Percentiles rank a stretch among this genome's conserved stretches.
These are phyloP conservation scores for Chironomus tentans DNA, from an alignment of 2,888 invertebrate genomes.

Conservation along the genomic window DNA sequence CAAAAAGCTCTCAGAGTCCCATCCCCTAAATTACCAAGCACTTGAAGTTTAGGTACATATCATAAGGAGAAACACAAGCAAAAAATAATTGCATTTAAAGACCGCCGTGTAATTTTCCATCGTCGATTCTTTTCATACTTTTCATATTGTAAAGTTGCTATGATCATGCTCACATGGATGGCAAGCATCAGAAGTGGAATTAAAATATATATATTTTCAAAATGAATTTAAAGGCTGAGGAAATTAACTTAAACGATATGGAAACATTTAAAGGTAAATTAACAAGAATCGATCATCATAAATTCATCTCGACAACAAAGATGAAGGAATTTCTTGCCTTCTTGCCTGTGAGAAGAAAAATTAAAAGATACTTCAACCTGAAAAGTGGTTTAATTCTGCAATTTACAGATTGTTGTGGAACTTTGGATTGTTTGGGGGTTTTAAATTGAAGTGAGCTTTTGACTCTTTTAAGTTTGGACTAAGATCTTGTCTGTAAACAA, in stretches of 20 bases:
- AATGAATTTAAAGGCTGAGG: neutral
- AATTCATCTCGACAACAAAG: neutral
- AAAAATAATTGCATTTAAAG: slow-evolving; percentile 1
- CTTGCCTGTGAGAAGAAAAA: neutral
- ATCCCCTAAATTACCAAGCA: neutral
- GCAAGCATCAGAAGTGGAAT: neutral
- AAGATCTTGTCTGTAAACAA: no score
- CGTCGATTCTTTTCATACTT: neutral
- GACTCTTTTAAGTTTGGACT: no score
- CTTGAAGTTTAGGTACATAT: neutral
- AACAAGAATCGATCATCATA: slow-evolving; percentile 25
- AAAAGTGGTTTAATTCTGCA: no score
- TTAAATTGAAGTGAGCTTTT: no score
- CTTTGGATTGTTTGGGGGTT: no score
- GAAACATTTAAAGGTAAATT: neutral
- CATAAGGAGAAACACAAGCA: neutral
- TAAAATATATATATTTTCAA: neutral
- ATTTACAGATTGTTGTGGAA: no score
- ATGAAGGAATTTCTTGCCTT: neutral
- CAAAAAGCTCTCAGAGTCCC: no score
- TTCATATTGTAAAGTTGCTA: no score
- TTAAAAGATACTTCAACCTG: no score
- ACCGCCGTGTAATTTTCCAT: slow-evolving; percentile 17
- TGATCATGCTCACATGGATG: no score
- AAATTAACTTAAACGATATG: neutral